A percentile compares a stretch with the other conserved stretches of the same genome.
Conservation (phyloP, 2,888 invertebrate genomes). For the Acleris laterana region DNA sequence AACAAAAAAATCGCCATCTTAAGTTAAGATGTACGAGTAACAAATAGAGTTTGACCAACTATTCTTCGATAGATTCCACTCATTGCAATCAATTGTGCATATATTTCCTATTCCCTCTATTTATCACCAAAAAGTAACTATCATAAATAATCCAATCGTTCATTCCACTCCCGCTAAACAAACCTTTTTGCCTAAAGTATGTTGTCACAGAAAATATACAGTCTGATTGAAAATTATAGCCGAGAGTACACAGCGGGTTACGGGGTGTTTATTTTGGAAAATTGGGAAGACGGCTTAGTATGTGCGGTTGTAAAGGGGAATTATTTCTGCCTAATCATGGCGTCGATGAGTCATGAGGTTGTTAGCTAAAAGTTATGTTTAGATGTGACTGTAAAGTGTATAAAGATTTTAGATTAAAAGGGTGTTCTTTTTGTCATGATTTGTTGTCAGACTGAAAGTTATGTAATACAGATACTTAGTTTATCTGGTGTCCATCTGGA, state of each 20-base stretch:
- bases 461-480: too few relatives aligned
- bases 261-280: constrained; percentile 72
- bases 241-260: constrained; percentile 20
- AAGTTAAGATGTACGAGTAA: too few relatives aligned
- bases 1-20: too few relatives aligned
- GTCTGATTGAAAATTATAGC: constrained; percentile 31
- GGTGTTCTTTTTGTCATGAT: too few relatives aligned
- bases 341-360: constrained; percentile 7
- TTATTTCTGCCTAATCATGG: constrained; percentile 71
- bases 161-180: constrained; percentile 26
- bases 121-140: constrained; percentile 9
- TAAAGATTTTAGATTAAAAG: too few relatives aligned
- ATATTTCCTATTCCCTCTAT: background rate
- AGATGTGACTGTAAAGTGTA: too few relatives aligned
- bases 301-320: constrained; percentile 69
- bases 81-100: too few relatives aligned
- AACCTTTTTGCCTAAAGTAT: constrained; percentile 32
- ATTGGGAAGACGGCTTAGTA: constrained; percentile 74
- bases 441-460: too few relatives aligned
- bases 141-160: constrained; percentile 4
- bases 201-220: constrained; percentile 35
- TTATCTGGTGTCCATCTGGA: too few relatives aligned
- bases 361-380: background rate
- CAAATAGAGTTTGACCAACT: too few relatives aligned
- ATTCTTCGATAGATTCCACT: too few relatives aligned